Evolutionary conservation across 2,888 invertebrate species (phyloP).

Genomic region (Ischnura elegans): DNA sequence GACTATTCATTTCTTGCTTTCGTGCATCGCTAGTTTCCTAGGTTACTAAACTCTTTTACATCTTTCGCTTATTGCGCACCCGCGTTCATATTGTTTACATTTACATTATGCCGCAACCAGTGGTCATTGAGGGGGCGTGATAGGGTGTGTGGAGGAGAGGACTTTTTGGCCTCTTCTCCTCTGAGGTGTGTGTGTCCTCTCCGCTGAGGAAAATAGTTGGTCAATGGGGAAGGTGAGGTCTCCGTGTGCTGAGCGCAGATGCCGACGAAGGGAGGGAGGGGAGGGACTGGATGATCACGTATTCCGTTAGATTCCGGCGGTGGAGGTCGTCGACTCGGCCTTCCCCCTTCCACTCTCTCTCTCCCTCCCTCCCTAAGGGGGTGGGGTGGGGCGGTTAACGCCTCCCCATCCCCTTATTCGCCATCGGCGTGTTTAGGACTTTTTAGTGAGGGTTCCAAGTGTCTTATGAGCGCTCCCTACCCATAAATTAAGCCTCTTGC

Average conservation of each 20-base stretch:
- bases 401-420: too few species aligned
- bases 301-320: background rate
- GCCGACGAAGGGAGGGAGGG: background rate
- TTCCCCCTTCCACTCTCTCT: background rate
- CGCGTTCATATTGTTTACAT: too few species aligned
- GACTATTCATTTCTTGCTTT: too few species aligned
- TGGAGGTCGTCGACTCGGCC: slow-evolving; percentile 20
- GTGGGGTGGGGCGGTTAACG: background rate
- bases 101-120: background rate
- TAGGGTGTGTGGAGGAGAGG: too few species aligned
- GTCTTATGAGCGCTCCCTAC: too few species aligned
- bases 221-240: background rate
- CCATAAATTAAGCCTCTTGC: too few species aligned
- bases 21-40: too few species aligned
- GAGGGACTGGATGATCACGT: background rate
- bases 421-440: too few species aligned
- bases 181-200: background rate
- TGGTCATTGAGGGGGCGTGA: background rate
- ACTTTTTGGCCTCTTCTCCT: too few species aligned
- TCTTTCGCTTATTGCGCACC: too few species aligned
- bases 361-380: background rate
- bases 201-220: background rate
- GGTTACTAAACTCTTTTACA: too few species aligned
- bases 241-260: background rate
- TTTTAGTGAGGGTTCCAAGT: too few species aligned